A percentile compares a stretch with the other conserved stretches of the same genome.
Conservation (phyloP, 2,113 vertebrate species). For the Scomber scombrus region DNA sequence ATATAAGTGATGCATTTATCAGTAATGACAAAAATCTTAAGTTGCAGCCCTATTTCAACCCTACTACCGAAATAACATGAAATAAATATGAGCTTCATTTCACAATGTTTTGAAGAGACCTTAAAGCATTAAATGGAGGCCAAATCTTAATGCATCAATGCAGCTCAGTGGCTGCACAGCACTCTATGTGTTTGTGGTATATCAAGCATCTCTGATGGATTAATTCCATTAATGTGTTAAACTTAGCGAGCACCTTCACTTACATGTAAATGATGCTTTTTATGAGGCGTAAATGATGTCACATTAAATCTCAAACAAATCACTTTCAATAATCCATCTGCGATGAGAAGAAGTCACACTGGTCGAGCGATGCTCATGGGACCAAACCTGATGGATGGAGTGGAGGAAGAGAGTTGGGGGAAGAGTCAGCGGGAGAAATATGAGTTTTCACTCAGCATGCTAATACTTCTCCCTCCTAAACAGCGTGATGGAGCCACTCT, state of each 20-base stretch:
- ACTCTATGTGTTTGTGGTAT: slow-evolving; percentile 23
- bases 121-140: neutral
- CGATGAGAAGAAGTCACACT: slow-evolving; percentile 48
- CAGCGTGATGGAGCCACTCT: slow-evolving; percentile 53
- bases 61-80: too few species aligned
- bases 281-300: slow-evolving; percentile 25
- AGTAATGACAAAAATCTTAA: too few species aligned
- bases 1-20: too few species aligned
- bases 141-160: neutral
- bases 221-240: slow-evolving; percentile 7
- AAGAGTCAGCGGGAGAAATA: slow-evolving; percentile 43
- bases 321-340: slow-evolving; percentile 32
- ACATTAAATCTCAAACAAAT: slow-evolving; percentile 31
- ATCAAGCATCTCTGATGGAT: slow-evolving; percentile 29
- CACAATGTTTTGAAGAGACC: too few species aligned
- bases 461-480: slow-evolving; percentile 54
- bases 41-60: too few species aligned
- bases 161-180: neutral
- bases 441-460: slow-evolving; percentile 33
- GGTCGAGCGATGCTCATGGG: slow-evolving; percentile 27
- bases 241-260: slow-evolving; percentile 5
- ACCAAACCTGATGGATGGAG: slow-evolving; percentile 24
- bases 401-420: neutral
- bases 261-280: slow-evolving; percentile 32
- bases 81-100: too few species aligned